Percentiles rank a stretch among this genome's conserved stretches.
Evolutionary conservation across 2,113 vertebrate genomes (phyloP).

Genomic region (Prionailurus bengalensis): DNA sequence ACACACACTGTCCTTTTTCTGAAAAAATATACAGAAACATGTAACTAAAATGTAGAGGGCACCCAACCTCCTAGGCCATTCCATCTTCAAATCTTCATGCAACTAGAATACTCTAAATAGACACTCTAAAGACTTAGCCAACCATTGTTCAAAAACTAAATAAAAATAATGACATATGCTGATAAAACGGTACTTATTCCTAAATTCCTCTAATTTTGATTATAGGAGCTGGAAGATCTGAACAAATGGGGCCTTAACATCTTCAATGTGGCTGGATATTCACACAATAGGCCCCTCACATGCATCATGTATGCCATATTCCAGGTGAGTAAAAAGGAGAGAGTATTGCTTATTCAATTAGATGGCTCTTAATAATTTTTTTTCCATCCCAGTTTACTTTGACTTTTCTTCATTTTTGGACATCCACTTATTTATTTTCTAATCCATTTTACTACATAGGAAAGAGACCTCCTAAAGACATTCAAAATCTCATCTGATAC

Average conservation of each 20-base stretch:
- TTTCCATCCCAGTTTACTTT: neutral
- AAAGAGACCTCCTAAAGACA: constrained; percentile 97
- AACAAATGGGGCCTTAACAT: constrained; percentile 99
- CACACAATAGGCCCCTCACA: constrained; percentile 95
- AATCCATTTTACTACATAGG: constrained; percentile 85
- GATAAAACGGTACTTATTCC: neutral
- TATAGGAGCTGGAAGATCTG: constrained; percentile 96
- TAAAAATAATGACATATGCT: neutral
- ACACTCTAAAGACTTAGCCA: neutral
- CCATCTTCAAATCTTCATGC: neutral
- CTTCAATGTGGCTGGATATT: constrained; percentile 96
- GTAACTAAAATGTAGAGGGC: neutral
- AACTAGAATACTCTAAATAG: neutral
- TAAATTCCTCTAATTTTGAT: constrained; percentile 59
- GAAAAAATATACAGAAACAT: neutral
- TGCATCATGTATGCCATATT: constrained; percentile 99
- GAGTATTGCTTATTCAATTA: too few species aligned
- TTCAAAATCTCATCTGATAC: constrained; percentile 98
- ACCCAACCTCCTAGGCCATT: neutral
- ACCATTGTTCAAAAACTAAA: neutral
- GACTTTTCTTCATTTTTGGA: neutral
- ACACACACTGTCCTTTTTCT: neutral
- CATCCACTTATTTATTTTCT: neutral
- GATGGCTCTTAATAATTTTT: neutral
- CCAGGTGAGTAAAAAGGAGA: constrained; percentile 90